phyloP scores from a whole-genome alignment of 2,797 vertebrate species.

The Hyperoplus lanceolatus region DNA sequence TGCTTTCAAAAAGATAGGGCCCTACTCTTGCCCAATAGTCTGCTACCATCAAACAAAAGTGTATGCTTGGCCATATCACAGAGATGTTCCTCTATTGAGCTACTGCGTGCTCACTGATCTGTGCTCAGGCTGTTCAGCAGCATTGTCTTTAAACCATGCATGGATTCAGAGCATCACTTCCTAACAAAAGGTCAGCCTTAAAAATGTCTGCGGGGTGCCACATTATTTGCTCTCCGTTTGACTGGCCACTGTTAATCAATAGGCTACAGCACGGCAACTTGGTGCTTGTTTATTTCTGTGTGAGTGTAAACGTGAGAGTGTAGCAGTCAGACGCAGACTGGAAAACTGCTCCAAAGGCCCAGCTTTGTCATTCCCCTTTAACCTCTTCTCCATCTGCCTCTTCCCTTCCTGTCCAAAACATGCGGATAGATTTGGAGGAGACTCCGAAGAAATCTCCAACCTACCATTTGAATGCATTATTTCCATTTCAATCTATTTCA shows the following conservation, averaged over 20 bases:
- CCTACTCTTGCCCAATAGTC: conserved; percentile 14
- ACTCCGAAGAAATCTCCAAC: conserved; percentile 1
- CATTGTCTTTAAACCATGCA: conserved; percentile 41
- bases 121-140: conserved; percentile 16
- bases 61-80: conserved; percentile 8
- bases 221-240: conserved; percentile 37
- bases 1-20: not conserved
- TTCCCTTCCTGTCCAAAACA: conserved; percentile 28
- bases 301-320: conserved; percentile 8
- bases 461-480: not conserved
- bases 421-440: conserved; percentile 21
- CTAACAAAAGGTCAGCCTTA: conserved; percentile 59
- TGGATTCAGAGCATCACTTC: conserved; percentile 57
- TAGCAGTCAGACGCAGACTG: conserved; percentile 9
- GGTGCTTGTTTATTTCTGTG: conserved; percentile 15
- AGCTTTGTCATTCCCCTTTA: conserved; percentile 32
- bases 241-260: conserved; percentile 51
- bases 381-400: conserved; percentile 50
- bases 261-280: not conserved
- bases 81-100: conserved; percentile 6
- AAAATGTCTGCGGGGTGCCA: conserved; percentile 53
- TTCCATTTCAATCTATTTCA: conserved; percentile 18
- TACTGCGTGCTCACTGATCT: not conserved
- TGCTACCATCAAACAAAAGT: not conserved
- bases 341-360: conserved; percentile 15